A percentile compares a stretch with the other conserved stretches of the same genome.
Conservation (phyloP, 2,113 vertebrate species). For the Platysteira castanea region DNA sequence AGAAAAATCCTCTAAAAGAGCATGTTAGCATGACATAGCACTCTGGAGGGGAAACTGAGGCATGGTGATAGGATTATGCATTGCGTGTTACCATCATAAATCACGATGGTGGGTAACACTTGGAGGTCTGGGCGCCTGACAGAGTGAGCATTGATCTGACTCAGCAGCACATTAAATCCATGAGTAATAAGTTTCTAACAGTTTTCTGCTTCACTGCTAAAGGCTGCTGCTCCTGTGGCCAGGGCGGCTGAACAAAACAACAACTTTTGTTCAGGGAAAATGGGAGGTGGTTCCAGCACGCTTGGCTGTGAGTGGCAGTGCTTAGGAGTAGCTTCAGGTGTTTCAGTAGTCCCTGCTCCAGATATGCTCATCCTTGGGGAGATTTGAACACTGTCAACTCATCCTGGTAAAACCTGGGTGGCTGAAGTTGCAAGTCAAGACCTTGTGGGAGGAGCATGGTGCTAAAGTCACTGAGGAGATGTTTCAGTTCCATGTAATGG, state of each 20-base stretch:
- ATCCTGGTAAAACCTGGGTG: neutral
- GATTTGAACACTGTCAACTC: neutral
- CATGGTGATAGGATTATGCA: neutral
- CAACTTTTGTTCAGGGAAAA: neutral
- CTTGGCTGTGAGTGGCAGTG: neutral
- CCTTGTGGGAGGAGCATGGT: neutral
- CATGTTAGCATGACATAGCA: fast-evolving
- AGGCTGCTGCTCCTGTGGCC: neutral
- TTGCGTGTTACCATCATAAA: neutral
- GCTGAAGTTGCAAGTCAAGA: neutral
- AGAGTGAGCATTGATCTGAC: neutral
- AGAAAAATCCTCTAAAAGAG: neutral
- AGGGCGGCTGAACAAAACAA: neutral
- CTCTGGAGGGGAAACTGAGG: neutral
- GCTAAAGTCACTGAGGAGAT: neutral
- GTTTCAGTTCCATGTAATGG: neutral
- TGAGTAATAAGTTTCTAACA: neutral
- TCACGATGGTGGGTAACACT: fast-evolving
- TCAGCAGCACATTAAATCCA: neutral
- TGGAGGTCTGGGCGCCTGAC: neutral
- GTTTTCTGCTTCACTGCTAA: neutral
- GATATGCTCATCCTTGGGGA: neutral
- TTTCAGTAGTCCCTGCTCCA: neutral
- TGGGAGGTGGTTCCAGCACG: fast-evolving
- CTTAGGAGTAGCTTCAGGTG: neutral